Base-by-base conservation (phyloP, 2,888 invertebrate genomes). In the Drosophila aldrichi region DNA sequence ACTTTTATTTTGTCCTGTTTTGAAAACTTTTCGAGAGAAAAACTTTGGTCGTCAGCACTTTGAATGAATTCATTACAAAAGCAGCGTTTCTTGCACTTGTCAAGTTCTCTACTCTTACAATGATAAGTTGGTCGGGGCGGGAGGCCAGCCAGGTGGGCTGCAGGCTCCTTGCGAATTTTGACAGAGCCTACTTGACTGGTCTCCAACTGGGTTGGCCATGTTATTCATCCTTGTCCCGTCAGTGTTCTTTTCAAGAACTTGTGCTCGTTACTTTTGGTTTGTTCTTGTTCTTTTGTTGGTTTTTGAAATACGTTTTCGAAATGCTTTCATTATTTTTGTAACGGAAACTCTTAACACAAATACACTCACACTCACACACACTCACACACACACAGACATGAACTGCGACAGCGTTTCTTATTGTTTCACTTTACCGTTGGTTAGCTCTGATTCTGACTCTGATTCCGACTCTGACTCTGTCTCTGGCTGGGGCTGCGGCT, bases 321-420 rank as follows among this genome's bases (percentile, higher is more conserved):
- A 83, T 68, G 72, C 70, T 63, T 58, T 66, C 77, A 72, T 72
- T 84, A 77, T 77, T 75, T 70, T 72, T 71, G 77, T 70, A 84
- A 69, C 86, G 84, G 86, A 86, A 86, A 79, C 86, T 80, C 73
- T 81, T 72, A 83, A 66, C 81, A 81, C 81, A 80, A 68, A 85
- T 71, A 78, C 76, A 70, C 63, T 36, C 18, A 12, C 43, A 16
- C 36, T 2, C 61, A 49, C 61, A 43, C 56, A 66, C 63, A 20
- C n/a, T n/a, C n/a, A n/a, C n/a, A n/a, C n/a, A n/a, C n/a, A n/a
- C n/a, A n/a, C n/a, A n/a, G 20, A 12, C 12, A 20, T 14, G 34
- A 44, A 40, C 10, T 51, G 16, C 25, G 32, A 20, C 34, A 46
- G 20, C 40, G 49, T 55, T 25, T 62, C 61, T 76, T 76, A 69